Conservation (phyloP, 1,140 invertebrate genomes). For the Araneus ventricosus region DNA sequence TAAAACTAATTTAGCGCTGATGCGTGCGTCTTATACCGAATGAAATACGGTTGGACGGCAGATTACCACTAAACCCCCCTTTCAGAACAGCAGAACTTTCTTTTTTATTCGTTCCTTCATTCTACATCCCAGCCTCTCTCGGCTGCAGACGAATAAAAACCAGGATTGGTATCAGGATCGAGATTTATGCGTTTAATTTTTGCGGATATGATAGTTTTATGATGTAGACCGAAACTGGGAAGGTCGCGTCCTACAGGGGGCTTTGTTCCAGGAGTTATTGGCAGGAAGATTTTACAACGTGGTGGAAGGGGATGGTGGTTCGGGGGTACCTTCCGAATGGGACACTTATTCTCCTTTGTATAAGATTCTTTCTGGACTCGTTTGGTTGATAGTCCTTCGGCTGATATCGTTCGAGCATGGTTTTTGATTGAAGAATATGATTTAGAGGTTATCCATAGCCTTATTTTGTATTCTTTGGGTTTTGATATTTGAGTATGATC, state of each 20-base stretch:
- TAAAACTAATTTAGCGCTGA: conserved; percentile 75
- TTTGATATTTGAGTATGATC: neutral
- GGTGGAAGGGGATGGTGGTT: neutral
- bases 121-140: neutral
- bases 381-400: neutral
- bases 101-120: neutral
- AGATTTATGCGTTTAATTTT: conserved; percentile 76
- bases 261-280: conserved; percentile 35
- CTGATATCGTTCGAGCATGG: neutral
- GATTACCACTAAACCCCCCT: conserved; percentile 66
- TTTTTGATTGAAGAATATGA: conserved; percentile 14
- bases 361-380: neutral
- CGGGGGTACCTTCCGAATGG: neutral
- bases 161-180: neutral
- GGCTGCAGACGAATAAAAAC: conserved; percentile 52
- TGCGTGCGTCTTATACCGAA: conserved; percentile 71
- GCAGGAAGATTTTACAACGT: conserved; percentile 21
- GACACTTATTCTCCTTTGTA: conserved; percentile 18
- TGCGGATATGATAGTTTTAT: conserved; percentile 75
- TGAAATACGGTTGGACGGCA: conserved; percentile 60
- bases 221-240: conserved; percentile 46
- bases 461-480: neutral
- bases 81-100: conserved; percentile 39
- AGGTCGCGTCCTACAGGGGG: neutral
- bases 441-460: neutral